A percentile compares a stretch with the other conserved stretches of the same genome.
Evolutionary conservation across 2,797 vertebrate genomes (phyloP).

Genomic region (Scleropages formosus): DNA sequence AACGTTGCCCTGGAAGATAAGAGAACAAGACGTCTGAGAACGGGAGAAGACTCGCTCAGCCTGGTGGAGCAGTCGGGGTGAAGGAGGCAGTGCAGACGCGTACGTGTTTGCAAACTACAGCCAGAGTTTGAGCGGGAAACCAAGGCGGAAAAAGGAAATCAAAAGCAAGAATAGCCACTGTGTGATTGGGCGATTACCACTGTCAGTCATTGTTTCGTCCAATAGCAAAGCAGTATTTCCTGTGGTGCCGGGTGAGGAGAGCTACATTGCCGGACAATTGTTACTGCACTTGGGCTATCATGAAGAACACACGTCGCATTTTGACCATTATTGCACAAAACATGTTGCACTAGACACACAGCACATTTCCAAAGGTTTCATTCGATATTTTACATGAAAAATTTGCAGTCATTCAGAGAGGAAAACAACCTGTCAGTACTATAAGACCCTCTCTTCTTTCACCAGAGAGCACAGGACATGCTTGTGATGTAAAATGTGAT

Average conservation of each 20-base stretch:
- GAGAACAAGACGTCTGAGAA: slow-evolving; percentile 63
- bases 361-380: no score
- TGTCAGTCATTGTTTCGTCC: neutral
- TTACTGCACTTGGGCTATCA: neutral
- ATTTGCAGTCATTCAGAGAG: no score
- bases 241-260: neutral
- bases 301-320: no score
- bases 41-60: slow-evolving; percentile 36
- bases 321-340: no score
- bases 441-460: no score
- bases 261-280: neutral
- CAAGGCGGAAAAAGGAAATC: neutral
- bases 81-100: neutral
- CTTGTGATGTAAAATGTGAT: no score
- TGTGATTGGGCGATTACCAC: slow-evolving; percentile 3
- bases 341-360: no score
- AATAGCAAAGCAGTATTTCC: neutral
- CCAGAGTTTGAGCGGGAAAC: neutral
- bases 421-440: no score
- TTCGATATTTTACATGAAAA: no score
- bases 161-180: neutral
- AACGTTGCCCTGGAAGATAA: slow-evolving; percentile 84
- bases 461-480: no score
- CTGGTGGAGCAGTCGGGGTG: neutral
- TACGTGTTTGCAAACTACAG: neutral